Conservation (phyloP, 2,888 invertebrate species). For the Geophilus truncorum region DNA sequence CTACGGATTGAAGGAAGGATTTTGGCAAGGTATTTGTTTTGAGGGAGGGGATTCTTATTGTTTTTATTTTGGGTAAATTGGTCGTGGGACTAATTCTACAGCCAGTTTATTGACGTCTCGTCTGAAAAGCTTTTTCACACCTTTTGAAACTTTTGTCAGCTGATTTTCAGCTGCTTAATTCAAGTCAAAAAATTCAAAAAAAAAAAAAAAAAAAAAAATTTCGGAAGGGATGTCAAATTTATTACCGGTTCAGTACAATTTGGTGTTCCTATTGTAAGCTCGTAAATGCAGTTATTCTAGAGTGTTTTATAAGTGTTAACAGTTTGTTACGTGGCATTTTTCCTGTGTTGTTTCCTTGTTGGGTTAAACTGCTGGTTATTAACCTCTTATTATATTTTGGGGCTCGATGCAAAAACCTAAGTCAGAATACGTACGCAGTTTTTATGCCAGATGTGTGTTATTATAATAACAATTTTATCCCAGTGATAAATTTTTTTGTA, state of each 20-base stretch:
- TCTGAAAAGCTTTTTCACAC: constrained; percentile 10
- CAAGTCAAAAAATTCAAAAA: too few relatives aligned
- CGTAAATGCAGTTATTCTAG: constrained; percentile 34
- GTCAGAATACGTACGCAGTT: constrained; percentile 35
- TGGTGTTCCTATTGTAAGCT: constrained; percentile 34
- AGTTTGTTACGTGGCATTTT: constrained; percentile 35
- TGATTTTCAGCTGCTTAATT: background rate
- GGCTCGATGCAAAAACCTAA: constrained; percentile 18
- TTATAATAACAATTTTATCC: background rate
- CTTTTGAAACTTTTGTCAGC: constrained; percentile 17
- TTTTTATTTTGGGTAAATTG: constrained; percentile 6
- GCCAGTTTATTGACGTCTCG: constrained; percentile 12
- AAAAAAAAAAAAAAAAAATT: constrained; percentile 25
- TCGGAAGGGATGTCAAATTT: constrained; percentile 27
- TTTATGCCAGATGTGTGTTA: constrained; percentile 34
- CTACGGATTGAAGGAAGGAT: constrained; percentile 11
- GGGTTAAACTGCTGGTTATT: constrained; percentile 29
- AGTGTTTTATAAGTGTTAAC: constrained; percentile 36
- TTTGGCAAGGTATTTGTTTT: constrained; percentile 25
- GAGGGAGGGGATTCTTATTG: constrained; percentile 5
- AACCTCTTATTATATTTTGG: constrained; percentile 27
- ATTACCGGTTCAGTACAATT: constrained; percentile 34
- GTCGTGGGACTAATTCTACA: constrained; percentile 2
- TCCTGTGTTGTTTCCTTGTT: constrained; percentile 35
- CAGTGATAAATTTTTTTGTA: constrained; percentile 32